Evolutionary conservation across 1,140 invertebrate species (phyloP), one percentile per base, ranked within the genome.

Genomic region (Venturia canescens): DNA sequence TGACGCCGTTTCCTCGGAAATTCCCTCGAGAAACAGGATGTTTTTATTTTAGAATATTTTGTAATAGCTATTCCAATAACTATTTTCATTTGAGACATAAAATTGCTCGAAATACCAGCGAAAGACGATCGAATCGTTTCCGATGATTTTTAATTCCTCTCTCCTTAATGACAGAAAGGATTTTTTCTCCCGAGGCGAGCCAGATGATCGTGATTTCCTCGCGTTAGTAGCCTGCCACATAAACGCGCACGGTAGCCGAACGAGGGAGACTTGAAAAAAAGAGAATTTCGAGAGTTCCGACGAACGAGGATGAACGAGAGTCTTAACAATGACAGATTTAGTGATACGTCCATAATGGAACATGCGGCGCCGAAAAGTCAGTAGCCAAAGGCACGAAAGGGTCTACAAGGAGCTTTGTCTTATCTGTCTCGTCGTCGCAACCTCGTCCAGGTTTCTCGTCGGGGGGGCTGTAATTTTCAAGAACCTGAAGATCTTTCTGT

Each of bases 281-380:
- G 79, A 79, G 80, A 80, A 18, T n/a, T 57, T 18, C 11, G 18
- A 16, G n/a, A 53, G 23, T 74, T 21, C 78, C 53, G 79, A 76
- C 80, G 78, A 78, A 83, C 83, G 82, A 81, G 79, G 80, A 80
- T 31, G 76, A 74, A 34, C 81, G 81, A 81, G 81, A 81, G 57
- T 78, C 82, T 85, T 84, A 85, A 87, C 86, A 85, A 84, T 85
- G 86, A 85, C 84, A 87, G 86, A 87, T 87, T 85, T 83, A 82
- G 78, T 81, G 84, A 87, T 86, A 86, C 82, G 18, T n/a, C 18
- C 81, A 80, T 84, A 87, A 85, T 85, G 82, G 84, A 71, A 67
- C 77, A 63, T 18, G 26, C 23, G 72, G 60, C 75, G 57, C 75
- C 60, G 57, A 66, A 77, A 77, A 77, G 57, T 34, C 31, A 66